phyloP scores from a whole-genome alignment of 2,113 vertebrate species.

The Sula dactylatra region DNA sequence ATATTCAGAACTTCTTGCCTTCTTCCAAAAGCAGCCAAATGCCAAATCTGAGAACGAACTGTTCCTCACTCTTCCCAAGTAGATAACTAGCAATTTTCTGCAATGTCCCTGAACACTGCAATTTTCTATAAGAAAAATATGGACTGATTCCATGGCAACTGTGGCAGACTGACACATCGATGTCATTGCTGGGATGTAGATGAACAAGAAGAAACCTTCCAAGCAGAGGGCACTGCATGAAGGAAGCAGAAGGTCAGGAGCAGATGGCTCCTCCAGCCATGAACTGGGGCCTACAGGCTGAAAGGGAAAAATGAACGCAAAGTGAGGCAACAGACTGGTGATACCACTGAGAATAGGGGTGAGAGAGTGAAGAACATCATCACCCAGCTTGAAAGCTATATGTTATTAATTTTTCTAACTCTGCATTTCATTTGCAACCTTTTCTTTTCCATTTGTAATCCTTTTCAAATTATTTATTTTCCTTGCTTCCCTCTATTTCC shows the following conservation, averaged over 20 bases:
- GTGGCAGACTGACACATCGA: not conserved
- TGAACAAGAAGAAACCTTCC: not conserved
- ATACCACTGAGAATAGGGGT: not conserved
- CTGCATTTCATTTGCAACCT: not conserved
- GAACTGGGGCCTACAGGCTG: not conserved
- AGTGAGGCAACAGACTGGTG: not conserved
- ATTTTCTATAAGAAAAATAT: slow-evolving; percentile 30
- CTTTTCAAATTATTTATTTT: not conserved
- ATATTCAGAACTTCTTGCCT: not conserved
- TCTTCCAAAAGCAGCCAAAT: not conserved
- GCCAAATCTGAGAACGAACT: not conserved
- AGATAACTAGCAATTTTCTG: slow-evolving; percentile 53
- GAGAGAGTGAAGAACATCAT: not conserved
- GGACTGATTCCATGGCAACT: slow-evolving; percentile 18
- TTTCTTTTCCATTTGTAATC: not conserved
- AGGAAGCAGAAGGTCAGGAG: not conserved
- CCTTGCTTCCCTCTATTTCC: not conserved
- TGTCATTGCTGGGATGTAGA: not conserved
- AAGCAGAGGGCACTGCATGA: not conserved
- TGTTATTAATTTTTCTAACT: not conserved
- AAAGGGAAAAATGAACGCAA: not conserved
- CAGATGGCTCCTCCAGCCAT: not conserved
- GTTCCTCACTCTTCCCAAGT: slow-evolving; percentile 5
- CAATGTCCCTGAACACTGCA: slow-evolving; percentile 29
- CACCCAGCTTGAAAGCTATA: not conserved